Conservation (phyloP, 2,113 vertebrate genomes). For the Microcebus lehilahytsara region DNA sequence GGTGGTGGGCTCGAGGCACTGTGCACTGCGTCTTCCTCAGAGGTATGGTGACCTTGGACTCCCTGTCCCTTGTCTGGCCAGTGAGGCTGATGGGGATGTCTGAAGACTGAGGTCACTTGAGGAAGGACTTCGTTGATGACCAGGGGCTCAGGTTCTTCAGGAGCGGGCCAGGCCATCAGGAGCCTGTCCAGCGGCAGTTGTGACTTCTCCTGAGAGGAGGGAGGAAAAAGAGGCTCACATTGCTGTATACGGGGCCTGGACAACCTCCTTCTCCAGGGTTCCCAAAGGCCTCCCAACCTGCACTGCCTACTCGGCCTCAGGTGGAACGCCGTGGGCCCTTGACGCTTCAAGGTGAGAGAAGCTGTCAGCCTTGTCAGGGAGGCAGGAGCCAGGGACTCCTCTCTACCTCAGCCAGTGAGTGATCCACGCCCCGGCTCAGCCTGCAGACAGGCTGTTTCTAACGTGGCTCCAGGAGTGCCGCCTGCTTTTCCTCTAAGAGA, state of each 20-base stretch:
- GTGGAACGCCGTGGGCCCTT: background rate
- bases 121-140: slow-evolving; percentile 72
- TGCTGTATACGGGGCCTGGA: background rate
- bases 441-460: background rate
- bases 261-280: background rate
- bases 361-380: background rate
- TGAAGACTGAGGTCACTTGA: rapidly evolving
- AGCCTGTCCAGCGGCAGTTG: slow-evolving; percentile 30
- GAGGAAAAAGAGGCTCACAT: background rate
- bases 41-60: background rate
- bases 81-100: rapidly evolving
- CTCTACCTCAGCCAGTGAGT: background rate
- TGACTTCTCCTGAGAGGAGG: slow-evolving; percentile 68
- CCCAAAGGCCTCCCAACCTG: background rate
- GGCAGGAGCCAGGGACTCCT: background rate
- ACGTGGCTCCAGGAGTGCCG: background rate
- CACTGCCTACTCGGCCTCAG: background rate
- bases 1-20: background rate
- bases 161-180: background rate
- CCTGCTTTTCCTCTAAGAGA: background rate
- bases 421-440: background rate
- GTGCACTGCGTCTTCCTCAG: background rate
- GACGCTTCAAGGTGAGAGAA: background rate
- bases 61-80: background rate
- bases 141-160: slow-evolving; percentile 80